Evolutionary conservation across 2,888 invertebrate genomes (phyloP).

Genomic region (Congeria kusceri): DNA sequence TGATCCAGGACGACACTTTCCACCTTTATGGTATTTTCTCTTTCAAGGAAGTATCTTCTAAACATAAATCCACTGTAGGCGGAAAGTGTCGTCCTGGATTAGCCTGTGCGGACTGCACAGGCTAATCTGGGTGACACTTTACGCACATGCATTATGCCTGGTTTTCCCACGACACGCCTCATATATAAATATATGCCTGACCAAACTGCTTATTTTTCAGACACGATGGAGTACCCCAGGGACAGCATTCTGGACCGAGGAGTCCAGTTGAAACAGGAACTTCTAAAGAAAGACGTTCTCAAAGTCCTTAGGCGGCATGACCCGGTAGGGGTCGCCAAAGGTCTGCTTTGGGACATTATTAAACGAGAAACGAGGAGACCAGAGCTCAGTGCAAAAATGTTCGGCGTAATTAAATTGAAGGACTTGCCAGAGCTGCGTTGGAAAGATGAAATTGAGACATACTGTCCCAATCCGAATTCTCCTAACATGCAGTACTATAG

Average conservation of each 20-base stretch:
- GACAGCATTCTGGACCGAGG: not conserved
- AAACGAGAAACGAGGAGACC: slow-evolving; percentile 28
- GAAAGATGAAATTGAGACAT: slow-evolving; percentile 31
- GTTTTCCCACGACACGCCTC: too few relatives aligned
- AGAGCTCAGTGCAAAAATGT: slow-evolving; percentile 14
- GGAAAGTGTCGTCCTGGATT: too few relatives aligned
- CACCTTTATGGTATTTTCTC: too few relatives aligned
- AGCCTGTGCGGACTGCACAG: too few relatives aligned
- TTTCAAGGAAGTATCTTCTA: too few relatives aligned
- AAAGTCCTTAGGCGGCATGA: slow-evolving; percentile 17
- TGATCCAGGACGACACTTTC: too few relatives aligned
- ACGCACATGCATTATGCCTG: too few relatives aligned
- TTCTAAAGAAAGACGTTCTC: slow-evolving; percentile 46
- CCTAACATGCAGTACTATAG: not conserved
- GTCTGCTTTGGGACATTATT: slow-evolving; percentile 31
- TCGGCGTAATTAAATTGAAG: slow-evolving; percentile 39
- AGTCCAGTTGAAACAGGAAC: slow-evolving; percentile 1
- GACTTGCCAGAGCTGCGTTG: slow-evolving; percentile 25
- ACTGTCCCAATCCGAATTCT: not conserved
- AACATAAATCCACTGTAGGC: too few relatives aligned
- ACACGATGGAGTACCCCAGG: not conserved
- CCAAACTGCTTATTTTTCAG: not conserved
- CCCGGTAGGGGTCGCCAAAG: slow-evolving; percentile 29
- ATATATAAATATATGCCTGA: too few relatives aligned
- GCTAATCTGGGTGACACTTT: too few relatives aligned